Evolutionary conservation across 2,113 vertebrate species (phyloP).

Genomic region (Cacatua alba): DNA sequence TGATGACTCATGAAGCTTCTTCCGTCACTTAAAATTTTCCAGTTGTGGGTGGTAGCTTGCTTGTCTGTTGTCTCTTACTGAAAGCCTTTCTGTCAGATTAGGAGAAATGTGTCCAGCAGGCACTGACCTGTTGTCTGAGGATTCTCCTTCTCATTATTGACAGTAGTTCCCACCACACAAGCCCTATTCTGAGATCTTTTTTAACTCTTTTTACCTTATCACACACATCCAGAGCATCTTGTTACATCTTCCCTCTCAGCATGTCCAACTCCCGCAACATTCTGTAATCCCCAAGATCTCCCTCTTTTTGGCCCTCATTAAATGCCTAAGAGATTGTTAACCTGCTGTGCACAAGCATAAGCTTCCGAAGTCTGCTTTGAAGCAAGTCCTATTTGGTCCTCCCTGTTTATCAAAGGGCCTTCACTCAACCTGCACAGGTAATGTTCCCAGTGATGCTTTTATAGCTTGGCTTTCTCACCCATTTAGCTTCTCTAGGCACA

Average conservation of each 20-base stretch:
- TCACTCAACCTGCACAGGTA: background rate
- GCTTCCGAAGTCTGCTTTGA: background rate
- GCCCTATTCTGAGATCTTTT: background rate
- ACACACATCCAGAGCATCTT: background rate
- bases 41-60: accelerated
- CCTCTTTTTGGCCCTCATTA: background rate
- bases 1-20: background rate
- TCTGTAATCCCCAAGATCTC: background rate
- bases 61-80: background rate
- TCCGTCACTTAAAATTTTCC: background rate
- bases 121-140: background rate
- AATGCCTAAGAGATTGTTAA: background rate
- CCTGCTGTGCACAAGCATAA: background rate
- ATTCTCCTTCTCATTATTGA: background rate
- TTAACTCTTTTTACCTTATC: background rate
- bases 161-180: accelerated
- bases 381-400: background rate
- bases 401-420: background rate
- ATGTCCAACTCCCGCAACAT: background rate
- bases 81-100: background rate
- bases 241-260: background rate
- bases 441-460: background rate
- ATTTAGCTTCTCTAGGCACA: background rate
- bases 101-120: background rate
- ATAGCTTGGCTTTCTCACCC: background rate